Evolutionary conservation across 2,113 vertebrate genomes (phyloP), one percentile per base, ranked within the genome.

Genomic region (Prionailurus bengalensis): DNA sequence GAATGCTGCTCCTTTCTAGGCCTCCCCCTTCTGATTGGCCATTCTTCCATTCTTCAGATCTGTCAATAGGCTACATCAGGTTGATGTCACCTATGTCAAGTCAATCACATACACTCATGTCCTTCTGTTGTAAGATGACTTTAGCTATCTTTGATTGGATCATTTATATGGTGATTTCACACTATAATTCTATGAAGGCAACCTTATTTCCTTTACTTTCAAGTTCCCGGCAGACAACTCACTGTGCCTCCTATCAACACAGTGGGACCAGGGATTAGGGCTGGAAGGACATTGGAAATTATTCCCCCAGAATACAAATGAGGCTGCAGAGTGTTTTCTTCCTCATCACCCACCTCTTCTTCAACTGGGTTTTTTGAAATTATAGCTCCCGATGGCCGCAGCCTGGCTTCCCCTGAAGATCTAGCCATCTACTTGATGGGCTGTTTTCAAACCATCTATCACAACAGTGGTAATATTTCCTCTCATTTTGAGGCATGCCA

Each of bases 171-270:
- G 65, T 16, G 55, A 63, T 87, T 87, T 78, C 42, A 55, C 6
- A 4, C 55, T 31, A 27, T 71, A 19, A 12, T 92, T 92, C 78
- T 87, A 21, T 53, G 82, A 96, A 16, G 33, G 39, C 5, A 48
- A 14, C 70, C 61, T 86, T 84, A 53, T 51, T 92, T 83, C 66
- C 89, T 89, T 96, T 39, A 89, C 71, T 90, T 97, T 84, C 66
- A 45, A 84, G 68, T 85, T 71, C 27, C 55, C 82, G 1, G 11
- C 12, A 73, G 29, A 66, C 29, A 81, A 29, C 16, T 86, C 45
- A 70, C 36, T 17, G 4, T 33, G 82, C n/a, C 10, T 83, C 23
- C 85, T 51, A 17, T 27, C 31, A 68, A 92, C 5, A 66, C 21
- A 51, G 7, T 80, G 84, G 78, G 12, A 63, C 53, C 21, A 68